Conservation (phyloP, 1,140 invertebrate species). For the Venustaconcha ellipsiformis region DNA sequence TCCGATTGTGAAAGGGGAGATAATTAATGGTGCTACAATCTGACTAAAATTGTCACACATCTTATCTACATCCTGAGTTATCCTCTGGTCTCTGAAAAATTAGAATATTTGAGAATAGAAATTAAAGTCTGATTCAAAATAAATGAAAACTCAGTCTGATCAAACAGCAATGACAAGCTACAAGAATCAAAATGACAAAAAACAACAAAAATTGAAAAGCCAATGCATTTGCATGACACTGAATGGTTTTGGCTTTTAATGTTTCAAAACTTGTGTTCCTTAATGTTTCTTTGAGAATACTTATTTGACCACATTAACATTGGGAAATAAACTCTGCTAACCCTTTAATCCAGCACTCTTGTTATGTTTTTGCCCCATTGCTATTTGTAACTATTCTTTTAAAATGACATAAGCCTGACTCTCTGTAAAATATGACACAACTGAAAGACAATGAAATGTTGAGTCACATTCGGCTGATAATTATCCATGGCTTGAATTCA, state of each 20-base stretch:
- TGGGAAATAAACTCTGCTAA: too few relatives aligned
- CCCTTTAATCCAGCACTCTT: too few relatives aligned
- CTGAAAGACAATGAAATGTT: too few relatives aligned
- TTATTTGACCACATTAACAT: too few relatives aligned
- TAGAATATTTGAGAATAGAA: slow-evolving; percentile 4
- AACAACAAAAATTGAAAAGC: not conserved
- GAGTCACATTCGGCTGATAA: too few relatives aligned
- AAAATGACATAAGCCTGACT: too few relatives aligned
- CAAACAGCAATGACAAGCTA: not conserved
- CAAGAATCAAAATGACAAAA: not conserved
- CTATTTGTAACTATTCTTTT: too few relatives aligned
- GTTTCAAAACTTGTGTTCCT: not conserved
- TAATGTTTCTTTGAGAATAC: too few relatives aligned
- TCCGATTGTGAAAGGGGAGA: slow-evolving; percentile 73
- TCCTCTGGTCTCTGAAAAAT: slow-evolving; percentile 72
- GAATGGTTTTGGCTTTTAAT: not conserved
- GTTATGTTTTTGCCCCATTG: too few relatives aligned
- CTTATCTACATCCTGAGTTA: slow-evolving; percentile 74
- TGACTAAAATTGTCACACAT: slow-evolving; percentile 71
- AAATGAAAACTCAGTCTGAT: not conserved
- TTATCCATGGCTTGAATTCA: too few relatives aligned
- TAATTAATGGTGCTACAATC: slow-evolving; percentile 70
- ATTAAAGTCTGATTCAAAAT: not conserved
- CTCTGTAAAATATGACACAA: too few relatives aligned
- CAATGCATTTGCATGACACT: not conserved